Evolutionary conservation across 1,140 invertebrate species (phyloP), one percentile per base, ranked within the genome.

Genomic region (Musca domestica): DNA sequence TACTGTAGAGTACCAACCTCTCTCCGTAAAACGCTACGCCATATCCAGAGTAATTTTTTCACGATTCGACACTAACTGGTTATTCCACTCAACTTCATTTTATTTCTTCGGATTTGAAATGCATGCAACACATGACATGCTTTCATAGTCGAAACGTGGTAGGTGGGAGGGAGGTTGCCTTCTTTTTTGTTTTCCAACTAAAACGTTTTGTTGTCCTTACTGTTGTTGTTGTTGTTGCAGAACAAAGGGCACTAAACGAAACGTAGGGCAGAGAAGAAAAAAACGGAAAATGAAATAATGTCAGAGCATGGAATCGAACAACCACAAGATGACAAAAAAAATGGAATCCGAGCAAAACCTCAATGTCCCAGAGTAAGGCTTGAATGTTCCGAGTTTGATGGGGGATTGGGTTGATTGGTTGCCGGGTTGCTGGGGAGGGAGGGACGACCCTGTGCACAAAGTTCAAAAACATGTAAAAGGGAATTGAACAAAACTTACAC

Each of bases 111-210:
- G 6, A 41, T 41, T 41, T 12, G 34, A 61, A 61, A 19, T 61
- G 30, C 56, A 61, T 61, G 56, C 27, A 61, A 61, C 56, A 61
- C 56, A 61, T 61, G 56, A 61, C 56, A 61, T 34, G 30, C 27
- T 61, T 34, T 41, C 34, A n/a, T 30, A 20, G 56, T 22, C 12
- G 10, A 12, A 41, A 61, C 56, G 56, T 61, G 56, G 27, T 61
- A 34, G 34, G 56, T 61, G 30, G 17, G 27, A 41, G 34, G 34
- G 34, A 10, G 34, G 48, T 19, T 58, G 25, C 17, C 5, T 58
- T 41, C 30, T 30, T 25, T 51, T 20, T 51, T 15, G 9, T 49
- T 54, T 25, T 22, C 23, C 7, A 15, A 15, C 22, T 25, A 30
- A 30, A 30, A n/a, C 14, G 14, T 54, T 54, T 54, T 27, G 22